Evolutionary conservation across 2,888 invertebrate species (phyloP).

Genomic region (Caprella mutica): DNA sequence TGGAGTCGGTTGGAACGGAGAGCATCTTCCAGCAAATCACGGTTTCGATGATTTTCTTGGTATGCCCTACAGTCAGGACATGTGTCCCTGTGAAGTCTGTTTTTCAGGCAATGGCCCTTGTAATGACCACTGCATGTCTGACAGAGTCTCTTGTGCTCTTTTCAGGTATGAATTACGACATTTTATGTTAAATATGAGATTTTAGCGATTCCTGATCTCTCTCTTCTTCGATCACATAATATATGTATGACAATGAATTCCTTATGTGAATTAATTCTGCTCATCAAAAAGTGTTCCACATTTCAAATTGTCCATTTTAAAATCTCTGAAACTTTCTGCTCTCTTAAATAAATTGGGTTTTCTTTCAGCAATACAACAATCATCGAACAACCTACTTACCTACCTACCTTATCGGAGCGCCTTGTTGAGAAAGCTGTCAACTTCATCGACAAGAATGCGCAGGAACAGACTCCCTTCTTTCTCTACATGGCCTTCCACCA

Average conservation of each 20-base stretch:
- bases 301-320: no score
- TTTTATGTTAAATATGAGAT: no score
- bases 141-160: slow-evolving; percentile 29
- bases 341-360: no score
- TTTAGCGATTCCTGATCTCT: no score
- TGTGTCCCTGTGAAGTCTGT: slow-evolving; percentile 35
- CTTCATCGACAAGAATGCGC: slow-evolving; percentile 26
- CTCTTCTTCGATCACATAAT: no score
- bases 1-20: slow-evolving; percentile 31
- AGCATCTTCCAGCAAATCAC: slow-evolving; percentile 32
- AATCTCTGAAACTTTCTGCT: no score
- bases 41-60: slow-evolving; percentile 36
- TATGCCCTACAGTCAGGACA: slow-evolving; percentile 37
- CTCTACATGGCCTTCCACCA: slow-evolving; percentile 36
- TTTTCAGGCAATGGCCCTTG: slow-evolving; percentile 26
- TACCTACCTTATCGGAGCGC: slow-evolving; percentile 26
- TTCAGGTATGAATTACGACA: slow-evolving; percentile 15
- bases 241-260: no score
- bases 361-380: slow-evolving; percentile 31
- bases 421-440: slow-evolving; percentile 30
- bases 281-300: no score
- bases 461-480: slow-evolving; percentile 33
- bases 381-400: slow-evolving; percentile 35
- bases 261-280: no score
- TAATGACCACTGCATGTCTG: slow-evolving; percentile 22